Base-by-base conservation (phyloP, 2,113 vertebrate species). In the Castor canadensis region DNA sequence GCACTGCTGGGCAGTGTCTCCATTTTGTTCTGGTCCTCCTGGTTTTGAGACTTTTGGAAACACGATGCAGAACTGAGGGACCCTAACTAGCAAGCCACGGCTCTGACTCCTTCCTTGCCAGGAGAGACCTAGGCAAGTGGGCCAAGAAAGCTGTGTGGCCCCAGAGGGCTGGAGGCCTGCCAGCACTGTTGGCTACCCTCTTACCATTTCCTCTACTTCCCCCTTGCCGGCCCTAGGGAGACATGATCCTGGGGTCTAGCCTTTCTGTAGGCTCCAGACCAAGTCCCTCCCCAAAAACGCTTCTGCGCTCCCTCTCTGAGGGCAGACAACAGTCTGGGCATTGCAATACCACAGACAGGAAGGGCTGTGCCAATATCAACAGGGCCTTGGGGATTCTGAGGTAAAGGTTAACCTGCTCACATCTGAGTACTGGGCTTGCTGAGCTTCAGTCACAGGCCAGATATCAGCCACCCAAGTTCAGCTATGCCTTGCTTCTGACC, bases 11-110 rank as follows among this genome's bases (percentile, higher is more conserved):
- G 13, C 72, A 58, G 56, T n/a, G 69, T 96, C 93, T 97, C 97
- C 94, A 76, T 86, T 80, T 93, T 90, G 85, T 89, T 95, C 32
- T 77, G 40, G 45, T 11, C 67, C 92, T 97, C 88, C 90, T 87
- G 6, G 38, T 6, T 66, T 60, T 38, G 40, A 71, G n/a, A 56
- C 38, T 91, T 76, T 20, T 1, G 7, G n/a, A 47, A 71, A 93
- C 35, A 95, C 71, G 92, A 92, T 35, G 72, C 30, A 52, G 60
- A 54, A 28, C 71, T 9, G 12, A 77, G 15, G 35, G 35, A 32
- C 40, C 45, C 60, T 60, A 67, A 40, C n/a, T 20, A 84, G 75
- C 64, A 81, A 52, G 47, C 76, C n/a, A n/a, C 69, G 75, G n/a
- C 28, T 89, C 90, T 79, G 52, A 69, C 62, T 80, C 56, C 49